Percentiles rank a stretch among this genome's conserved stretches.
Conservation (phyloP, 2,888 invertebrate genomes). For the Ernsta delagoae region DNA sequence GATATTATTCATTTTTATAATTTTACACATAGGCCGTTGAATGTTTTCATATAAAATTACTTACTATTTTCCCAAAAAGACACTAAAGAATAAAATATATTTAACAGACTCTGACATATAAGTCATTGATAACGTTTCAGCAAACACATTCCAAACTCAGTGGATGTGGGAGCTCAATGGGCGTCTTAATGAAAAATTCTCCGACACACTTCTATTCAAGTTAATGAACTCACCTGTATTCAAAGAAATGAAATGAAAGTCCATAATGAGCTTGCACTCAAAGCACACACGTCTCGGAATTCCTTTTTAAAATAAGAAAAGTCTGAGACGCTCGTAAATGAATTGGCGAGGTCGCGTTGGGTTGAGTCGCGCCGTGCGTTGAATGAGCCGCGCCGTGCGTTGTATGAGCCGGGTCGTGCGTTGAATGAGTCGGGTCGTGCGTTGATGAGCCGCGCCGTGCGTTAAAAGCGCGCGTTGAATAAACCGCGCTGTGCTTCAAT, state of each 20-base stretch:
- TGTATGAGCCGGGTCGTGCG: background rate
- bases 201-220: conserved; percentile 51
- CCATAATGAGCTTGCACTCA: conserved; percentile 70
- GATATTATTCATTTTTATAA: conserved; percentile 21
- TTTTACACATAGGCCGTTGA: too few species aligned
- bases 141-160: conserved; percentile 50
- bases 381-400: conserved; percentile 1
- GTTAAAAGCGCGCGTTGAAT: too few species aligned
- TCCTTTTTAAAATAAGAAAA: conserved; percentile 59
- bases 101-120: conserved; percentile 33
- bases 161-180: conserved; percentile 57
- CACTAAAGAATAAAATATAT: background rate
- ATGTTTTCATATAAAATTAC: too few species aligned
- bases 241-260: conserved; percentile 62
- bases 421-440: too few species aligned
- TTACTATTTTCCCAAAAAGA: background rate
- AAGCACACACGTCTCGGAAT: conserved; percentile 65
- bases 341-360: conserved; percentile 50
- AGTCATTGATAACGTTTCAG: conserved; percentile 39
- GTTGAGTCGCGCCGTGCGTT: conserved; percentile 21
- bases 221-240: conserved; percentile 65
- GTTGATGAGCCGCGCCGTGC: too few species aligned
- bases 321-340: conserved; percentile 56
- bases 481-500: conserved; percentile 11
- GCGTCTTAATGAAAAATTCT: conserved; percentile 79